Evolutionary conservation across 2,113 vertebrate species (phyloP).

Genomic region (Callipepla californica): DNA sequence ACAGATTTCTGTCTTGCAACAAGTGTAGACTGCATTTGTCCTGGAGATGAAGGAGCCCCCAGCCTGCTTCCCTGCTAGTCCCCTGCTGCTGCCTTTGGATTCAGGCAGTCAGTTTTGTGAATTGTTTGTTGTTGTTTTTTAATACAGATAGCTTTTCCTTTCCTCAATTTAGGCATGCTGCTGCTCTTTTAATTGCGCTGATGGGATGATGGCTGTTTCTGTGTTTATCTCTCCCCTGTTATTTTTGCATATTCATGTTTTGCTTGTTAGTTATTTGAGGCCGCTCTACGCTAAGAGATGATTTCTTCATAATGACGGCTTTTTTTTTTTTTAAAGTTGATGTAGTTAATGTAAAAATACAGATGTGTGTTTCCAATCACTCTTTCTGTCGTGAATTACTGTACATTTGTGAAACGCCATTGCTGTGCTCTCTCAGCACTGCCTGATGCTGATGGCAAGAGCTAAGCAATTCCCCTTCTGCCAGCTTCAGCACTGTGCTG

Average conservation of each 20-base stretch:
- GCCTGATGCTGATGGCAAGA: too few relatives aligned
- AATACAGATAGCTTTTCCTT: conserved; percentile 17
- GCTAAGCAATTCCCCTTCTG: not conserved
- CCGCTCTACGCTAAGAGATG: conserved; percentile 31
- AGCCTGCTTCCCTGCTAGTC: not conserved
- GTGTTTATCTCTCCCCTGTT: conserved; percentile 38
- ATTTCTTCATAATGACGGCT: conserved; percentile 41
- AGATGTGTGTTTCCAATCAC: conserved; percentile 15
- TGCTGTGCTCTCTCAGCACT: not conserved
- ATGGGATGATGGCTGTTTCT: conserved; percentile 64
- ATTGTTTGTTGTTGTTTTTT: conserved; percentile 44
- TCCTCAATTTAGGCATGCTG: not conserved
- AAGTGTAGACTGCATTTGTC: not conserved
- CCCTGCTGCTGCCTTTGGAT: not conserved
- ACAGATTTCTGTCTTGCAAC: not conserved
- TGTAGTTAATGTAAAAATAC: conserved; percentile 67
- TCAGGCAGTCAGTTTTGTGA: not conserved
- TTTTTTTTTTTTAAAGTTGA: conserved; percentile 27
- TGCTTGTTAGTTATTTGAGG: conserved; percentile 51
- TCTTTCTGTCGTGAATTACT: conserved; percentile 1
- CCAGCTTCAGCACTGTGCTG: rapidly evolving
- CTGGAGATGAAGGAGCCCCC: not conserved
- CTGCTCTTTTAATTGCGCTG: conserved; percentile 49
- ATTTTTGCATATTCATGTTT: conserved; percentile 70
- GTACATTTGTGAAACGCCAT: conserved; percentile 10